Conservation (phyloP, 2,888 invertebrate species). For the Chironomus tentans region DNA sequence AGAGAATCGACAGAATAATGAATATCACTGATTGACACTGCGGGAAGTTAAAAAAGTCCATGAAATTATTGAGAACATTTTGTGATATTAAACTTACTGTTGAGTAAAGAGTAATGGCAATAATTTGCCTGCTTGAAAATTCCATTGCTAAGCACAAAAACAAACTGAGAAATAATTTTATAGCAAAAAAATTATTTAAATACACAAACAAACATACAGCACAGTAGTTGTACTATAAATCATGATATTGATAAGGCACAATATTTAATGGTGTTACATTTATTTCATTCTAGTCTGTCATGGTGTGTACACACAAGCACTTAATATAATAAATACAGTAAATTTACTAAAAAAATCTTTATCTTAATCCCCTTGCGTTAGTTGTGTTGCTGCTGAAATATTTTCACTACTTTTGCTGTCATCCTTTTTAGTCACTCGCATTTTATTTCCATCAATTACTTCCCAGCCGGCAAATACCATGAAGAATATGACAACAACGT, state of each 20-base stretch:
- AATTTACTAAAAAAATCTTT: neutral
- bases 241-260: no score
- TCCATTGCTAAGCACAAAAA: neutral
- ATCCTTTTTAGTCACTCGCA: neutral
- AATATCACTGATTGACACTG: neutral
- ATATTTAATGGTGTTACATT: neutral
- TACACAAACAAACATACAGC: neutral
- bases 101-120: neutral
- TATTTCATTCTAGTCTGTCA: neutral
- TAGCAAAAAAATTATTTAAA: neutral
- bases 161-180: no score
- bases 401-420: neutral
- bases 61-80: neutral
- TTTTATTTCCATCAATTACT: slow-evolving; percentile 19
- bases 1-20: neutral
- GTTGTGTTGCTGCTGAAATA: neutral
- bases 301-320: neutral
- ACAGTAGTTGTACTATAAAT: neutral
- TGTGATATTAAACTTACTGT: neutral
- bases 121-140: neutral
- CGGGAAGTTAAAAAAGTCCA: neutral
- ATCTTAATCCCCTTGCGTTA: neutral
- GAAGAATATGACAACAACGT: neutral
- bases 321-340: neutral
- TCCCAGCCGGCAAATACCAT: slow-evolving; percentile 9